Conservation (phyloP, 2,113 vertebrate species). For the Nothobranchius kuhntae region DNA sequence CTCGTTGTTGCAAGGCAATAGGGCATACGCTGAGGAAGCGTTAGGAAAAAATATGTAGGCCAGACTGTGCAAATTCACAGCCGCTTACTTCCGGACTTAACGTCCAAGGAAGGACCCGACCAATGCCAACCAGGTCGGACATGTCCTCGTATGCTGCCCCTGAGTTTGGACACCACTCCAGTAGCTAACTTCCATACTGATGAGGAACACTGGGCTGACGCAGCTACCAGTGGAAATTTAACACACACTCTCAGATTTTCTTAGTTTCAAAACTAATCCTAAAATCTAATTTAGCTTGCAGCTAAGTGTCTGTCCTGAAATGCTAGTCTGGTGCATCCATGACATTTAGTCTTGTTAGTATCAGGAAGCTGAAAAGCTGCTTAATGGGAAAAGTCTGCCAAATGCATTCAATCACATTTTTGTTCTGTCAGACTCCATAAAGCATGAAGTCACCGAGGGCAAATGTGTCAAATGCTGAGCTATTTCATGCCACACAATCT, state of each 20-base stretch:
- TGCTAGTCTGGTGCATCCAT: neutral
- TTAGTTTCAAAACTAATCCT: neutral
- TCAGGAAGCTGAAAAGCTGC: neutral
- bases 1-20: no score
- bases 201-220: no score
- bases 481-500: conserved; percentile 18
- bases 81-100: no score
- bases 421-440: conserved; percentile 9
- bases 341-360: conserved; percentile 7
- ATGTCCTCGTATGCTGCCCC: no score
- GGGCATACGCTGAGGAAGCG: no score
- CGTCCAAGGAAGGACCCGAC: no score
- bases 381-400: neutral
- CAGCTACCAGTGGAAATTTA: neutral
- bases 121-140: no score
- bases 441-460: conserved; percentile 13
- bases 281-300: neutral
- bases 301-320: neutral
- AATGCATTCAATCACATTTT: conserved; percentile 7
- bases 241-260: neutral
- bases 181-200: no score
- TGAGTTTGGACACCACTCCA: no score
- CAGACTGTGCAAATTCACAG: no score
- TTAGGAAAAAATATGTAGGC: no score
- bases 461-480: conserved; percentile 14